phyloP scores from a whole-genome alignment of 2,888 invertebrate genomes.

The Falcaria lacertinaria region DNA sequence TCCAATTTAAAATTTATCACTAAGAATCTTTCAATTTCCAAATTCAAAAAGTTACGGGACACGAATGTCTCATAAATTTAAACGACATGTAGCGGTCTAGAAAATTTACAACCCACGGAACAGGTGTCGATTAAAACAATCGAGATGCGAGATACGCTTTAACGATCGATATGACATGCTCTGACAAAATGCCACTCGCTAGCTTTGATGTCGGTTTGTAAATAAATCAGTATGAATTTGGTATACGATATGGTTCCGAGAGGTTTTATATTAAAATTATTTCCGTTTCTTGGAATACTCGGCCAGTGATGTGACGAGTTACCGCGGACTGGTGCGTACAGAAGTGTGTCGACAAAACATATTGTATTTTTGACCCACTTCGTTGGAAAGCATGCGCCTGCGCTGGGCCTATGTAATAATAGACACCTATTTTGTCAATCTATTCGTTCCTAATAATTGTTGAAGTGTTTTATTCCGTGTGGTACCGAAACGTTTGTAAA shows the following conservation, averaged over 20 bases:
- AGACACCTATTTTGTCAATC: no score
- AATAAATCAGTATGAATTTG: conserved; percentile 61
- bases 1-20: no score
- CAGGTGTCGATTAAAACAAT: conserved; percentile 24
- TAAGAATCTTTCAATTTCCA: no score
- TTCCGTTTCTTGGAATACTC: conserved; percentile 55
- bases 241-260: conserved; percentile 59
- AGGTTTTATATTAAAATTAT: conserved; percentile 53
- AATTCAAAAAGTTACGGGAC: no score
- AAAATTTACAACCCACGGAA: background rate
- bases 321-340: conserved; percentile 21
- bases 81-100: background rate
- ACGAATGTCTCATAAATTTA: no score
- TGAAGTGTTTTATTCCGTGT: no score
- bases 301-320: conserved; percentile 43
- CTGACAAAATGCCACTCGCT: conserved; percentile 40
- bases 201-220: conserved; percentile 27
- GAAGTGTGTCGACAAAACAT: conserved; percentile 23
- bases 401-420: no score
- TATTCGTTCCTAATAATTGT: no score
- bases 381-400: no score
- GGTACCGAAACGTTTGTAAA: no score
- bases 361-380: conserved; percentile 13
- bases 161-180: conserved; percentile 25
- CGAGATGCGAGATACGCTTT: conserved; percentile 20